Conservation (phyloP, 2,888 invertebrate species). For the Aplocera efformata region DNA sequence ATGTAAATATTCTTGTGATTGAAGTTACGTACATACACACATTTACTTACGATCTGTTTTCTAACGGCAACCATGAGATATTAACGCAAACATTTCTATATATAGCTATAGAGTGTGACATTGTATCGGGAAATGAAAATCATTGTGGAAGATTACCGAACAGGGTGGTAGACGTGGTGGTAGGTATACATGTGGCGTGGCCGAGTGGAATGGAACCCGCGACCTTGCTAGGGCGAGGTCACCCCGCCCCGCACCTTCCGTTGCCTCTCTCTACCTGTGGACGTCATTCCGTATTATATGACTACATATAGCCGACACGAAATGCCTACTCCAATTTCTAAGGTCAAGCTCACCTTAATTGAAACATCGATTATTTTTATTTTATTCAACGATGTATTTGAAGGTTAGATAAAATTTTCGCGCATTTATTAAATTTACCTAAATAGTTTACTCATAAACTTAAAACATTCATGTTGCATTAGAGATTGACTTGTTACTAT, state of each 20-base stretch:
- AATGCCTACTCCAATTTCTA: slow-evolving; percentile 27
- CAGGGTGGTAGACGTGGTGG: slow-evolving; percentile 32
- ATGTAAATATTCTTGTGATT: too few species aligned
- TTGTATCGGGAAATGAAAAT: slow-evolving; percentile 37
- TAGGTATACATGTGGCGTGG: slow-evolving; percentile 51
- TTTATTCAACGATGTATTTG: neutral
- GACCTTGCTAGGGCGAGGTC: slow-evolving; percentile 75
- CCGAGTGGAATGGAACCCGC: slow-evolving; percentile 63
- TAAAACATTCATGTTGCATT: too few species aligned
- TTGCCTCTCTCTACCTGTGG: slow-evolving; percentile 56
- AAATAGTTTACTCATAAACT: too few species aligned
- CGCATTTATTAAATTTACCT: too few species aligned
- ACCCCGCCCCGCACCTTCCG: slow-evolving; percentile 41
- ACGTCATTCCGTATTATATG: slow-evolving; percentile 46
- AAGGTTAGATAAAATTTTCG: too few species aligned
- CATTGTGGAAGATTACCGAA: slow-evolving; percentile 60
- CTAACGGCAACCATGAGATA: neutral
- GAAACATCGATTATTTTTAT: slow-evolving; percentile 13
- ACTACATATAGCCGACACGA: slow-evolving; percentile 28
- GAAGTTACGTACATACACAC: too few species aligned
- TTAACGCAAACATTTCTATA: slow-evolving; percentile 11
- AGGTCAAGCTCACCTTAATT: slow-evolving; percentile 23
- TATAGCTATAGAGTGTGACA: slow-evolving; percentile 17
- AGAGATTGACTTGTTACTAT: too few species aligned
- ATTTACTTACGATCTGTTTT: too few species aligned